These are phyloP conservation scores for Temnothorax curvispinosus DNA, from an alignment of 1,140 invertebrate species.

Conservation along the genomic window DNA sequence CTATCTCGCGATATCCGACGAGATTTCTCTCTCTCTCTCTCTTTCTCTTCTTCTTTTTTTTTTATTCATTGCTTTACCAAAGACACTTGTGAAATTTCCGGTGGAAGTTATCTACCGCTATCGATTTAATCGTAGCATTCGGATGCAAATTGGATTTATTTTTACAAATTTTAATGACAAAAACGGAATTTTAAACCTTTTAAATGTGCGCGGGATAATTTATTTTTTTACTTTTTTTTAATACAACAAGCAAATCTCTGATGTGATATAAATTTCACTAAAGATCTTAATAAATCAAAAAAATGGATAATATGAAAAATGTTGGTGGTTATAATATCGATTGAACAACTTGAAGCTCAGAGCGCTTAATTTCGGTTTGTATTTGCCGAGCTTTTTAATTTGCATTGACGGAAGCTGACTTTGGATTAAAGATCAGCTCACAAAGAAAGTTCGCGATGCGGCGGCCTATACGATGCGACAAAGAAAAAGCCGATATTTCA, in stretches of 20 bases:
- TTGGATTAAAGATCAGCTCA: slow-evolving; percentile 20
- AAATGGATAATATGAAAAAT: slow-evolving; percentile 18
- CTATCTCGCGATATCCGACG: slow-evolving; percentile 10
- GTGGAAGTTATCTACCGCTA: slow-evolving; percentile 6
- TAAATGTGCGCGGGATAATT: not conserved
- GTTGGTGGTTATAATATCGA: not conserved
- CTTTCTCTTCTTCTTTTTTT: not conserved
- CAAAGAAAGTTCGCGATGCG: slow-evolving; percentile 24
- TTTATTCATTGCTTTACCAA: not conserved
- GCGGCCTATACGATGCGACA: slow-evolving; percentile 21
- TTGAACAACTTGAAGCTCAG: not conserved
- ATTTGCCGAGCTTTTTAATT: slow-evolving; percentile 44
- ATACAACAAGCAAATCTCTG: not conserved
- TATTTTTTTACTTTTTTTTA: not conserved
- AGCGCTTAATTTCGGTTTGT: slow-evolving; percentile 6
- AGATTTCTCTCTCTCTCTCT: not conserved
- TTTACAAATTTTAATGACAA: not conserved
- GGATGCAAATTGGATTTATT: not conserved
- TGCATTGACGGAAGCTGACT: slow-evolving; percentile 24
- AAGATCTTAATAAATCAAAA: not conserved
- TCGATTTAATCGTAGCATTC: slow-evolving; percentile 17
- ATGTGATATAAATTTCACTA: not conserved
- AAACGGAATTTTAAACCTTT: not conserved
- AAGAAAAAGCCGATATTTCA: slow-evolving; percentile 36
- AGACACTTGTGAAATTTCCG: slow-evolving; percentile 37